Conservation (phyloP, 2,888 invertebrate genomes). For the Molanna angustata region DNA sequence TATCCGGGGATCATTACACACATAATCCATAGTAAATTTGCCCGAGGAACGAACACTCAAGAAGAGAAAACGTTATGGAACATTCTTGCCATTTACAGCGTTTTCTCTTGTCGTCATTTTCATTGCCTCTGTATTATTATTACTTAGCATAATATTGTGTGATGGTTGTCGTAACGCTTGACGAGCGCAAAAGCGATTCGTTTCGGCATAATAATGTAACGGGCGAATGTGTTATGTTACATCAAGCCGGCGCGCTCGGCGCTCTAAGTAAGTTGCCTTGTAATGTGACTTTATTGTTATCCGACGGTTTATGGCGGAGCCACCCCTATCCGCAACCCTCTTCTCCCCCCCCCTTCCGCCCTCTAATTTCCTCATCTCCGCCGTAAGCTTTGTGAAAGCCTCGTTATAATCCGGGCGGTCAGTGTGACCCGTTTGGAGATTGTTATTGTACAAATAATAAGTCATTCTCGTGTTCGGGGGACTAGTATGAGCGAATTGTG, state of each 20-base stretch:
- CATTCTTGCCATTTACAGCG: background rate
- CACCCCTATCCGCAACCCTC: no score
- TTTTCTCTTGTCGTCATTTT: background rate
- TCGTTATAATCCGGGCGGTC: no score
- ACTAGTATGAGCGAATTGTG: no score
- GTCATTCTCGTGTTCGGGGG: no score
- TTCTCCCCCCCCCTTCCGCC: no score
- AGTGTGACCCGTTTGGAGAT: no score
- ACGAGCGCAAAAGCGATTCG: conserved; percentile 21
- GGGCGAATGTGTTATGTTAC: background rate
- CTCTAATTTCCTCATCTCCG: no score
- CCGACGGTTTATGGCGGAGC: conserved; percentile 23
- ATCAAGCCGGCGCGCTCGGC: conserved; percentile 15
- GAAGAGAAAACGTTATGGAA: background rate
- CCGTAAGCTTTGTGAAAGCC: no score
- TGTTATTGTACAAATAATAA: no score
- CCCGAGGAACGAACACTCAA: background rate
- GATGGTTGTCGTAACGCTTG: conserved; percentile 14
- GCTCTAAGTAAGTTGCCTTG: conserved; percentile 24
- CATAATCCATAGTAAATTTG: background rate
- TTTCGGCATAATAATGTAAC: conserved; percentile 10
- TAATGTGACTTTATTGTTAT: conserved; percentile 28
- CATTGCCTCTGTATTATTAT: background rate
- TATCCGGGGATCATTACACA: background rate
- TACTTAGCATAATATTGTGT: conserved; percentile 10